Evolutionary conservation across 2,888 invertebrate species (phyloP), one percentile per base, ranked within the genome.

Genomic region (Dastarcus helophoroides): DNA sequence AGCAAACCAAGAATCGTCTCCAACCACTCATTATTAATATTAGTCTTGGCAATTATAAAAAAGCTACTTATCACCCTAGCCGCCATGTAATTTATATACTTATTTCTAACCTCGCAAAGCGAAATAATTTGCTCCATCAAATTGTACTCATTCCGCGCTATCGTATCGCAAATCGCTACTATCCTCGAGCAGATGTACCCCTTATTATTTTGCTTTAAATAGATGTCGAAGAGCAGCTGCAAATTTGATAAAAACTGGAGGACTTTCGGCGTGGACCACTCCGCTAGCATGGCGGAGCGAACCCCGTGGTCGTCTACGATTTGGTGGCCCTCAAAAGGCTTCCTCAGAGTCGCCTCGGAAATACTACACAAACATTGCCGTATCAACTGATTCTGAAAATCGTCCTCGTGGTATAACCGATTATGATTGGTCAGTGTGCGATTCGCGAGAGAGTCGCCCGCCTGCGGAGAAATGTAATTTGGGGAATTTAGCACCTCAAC

Each of bases 41-140:
- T 79, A 44, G 82, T 80, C 58, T 85, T 82, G 13, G 85, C 80
- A 29, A 86, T 79, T 45, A 86, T 79, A 47, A 89, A 67, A 60
- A 88, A 84, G 41, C 83, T 80, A 29, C 85, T 80, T 31, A 89
- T 63, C 10, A 85, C 82, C 52, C 80, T 73, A 41, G 81, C 76
- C 6, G 85, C 79, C 37, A 84, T 68, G 63, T 80, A 85, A 50
- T 80, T 81, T 35, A 88, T 71, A 55, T 80, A 88, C 51, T 78
- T 77, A 65, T 85, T 82, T 37, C 75, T 71, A 47, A 79, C 79
- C 48, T 81, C 78, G 8, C 80, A 77, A 42, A 88, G 64, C 40
- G 82, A 79, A 31, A 88, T 76, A 32, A 88, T 76, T 62, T 86
- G 83, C 46, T 84, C 83, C 38, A 88, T 79, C 54, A 88, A 74